Percentiles rank a stretch among this genome's conserved stretches.
phyloP scores from a whole-genome alignment of 1,140 invertebrate species.

The Leguminivora glycinivorella region DNA sequence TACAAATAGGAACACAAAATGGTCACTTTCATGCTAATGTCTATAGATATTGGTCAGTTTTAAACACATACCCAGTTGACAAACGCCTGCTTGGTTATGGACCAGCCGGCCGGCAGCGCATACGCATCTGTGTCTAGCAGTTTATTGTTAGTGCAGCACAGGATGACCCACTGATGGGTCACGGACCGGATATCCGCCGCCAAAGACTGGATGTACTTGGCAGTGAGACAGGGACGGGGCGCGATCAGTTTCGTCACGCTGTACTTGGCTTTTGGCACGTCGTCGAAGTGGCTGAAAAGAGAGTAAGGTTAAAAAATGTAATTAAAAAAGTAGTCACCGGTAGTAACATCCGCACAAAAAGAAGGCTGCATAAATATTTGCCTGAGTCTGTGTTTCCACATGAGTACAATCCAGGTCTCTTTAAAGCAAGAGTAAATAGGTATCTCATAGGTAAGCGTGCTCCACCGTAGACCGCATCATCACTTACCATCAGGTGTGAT shows the following conservation, averaged over 20 bases:
- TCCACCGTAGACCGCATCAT: no score
- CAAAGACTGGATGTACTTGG: constrained; percentile 80
- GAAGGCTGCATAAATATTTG: no score
- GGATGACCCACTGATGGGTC: constrained; percentile 81
- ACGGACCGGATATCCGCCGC: constrained; percentile 77
- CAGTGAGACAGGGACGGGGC: constrained; percentile 80
- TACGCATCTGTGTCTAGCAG: constrained; percentile 65
- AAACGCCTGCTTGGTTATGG: constrained; percentile 71
- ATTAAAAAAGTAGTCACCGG: no score
- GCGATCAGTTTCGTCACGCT: constrained; percentile 78
- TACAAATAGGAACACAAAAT: no score
- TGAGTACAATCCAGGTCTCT: no score
- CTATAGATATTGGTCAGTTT: no score
- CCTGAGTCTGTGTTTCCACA: no score
- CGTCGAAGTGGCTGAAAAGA: constrained; percentile 75
- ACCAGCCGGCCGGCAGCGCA: constrained; percentile 79
- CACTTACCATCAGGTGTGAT: no score
- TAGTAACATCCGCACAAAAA: no score
- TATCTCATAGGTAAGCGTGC: no score
- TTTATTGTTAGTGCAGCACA: constrained; percentile 70
- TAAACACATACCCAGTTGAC: constrained; percentile 65
- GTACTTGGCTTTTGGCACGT: constrained; percentile 79
- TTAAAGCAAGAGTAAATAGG: no score
- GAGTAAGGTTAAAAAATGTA: not conserved
- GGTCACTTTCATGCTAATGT: no score